Percentiles rank a stretch among this genome's conserved stretches.
These are phyloP conservation scores for Epinephelus cyanopodus DNA, from an alignment of 2,113 vertebrate genomes.

Conservation along the genomic window DNA sequence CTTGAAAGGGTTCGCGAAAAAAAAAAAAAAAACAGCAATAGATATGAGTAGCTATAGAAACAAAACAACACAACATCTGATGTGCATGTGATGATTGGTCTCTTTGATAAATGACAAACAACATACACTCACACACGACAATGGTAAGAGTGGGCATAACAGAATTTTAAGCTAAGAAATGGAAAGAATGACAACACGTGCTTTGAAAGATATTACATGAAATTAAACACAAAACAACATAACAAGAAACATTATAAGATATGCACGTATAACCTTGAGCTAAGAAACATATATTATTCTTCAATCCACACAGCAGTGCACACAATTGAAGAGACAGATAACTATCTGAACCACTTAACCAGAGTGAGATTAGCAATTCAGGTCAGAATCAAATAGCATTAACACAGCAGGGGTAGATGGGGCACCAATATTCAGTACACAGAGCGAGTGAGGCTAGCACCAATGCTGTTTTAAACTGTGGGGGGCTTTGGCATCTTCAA, in stretches of 20 bases:
- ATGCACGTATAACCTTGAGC: too few species aligned
- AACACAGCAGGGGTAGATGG: conserved; percentile 39
- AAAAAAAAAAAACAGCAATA: too few species aligned
- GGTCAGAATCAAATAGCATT: conserved; percentile 53
- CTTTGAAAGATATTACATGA: neutral
- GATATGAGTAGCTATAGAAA: conserved; percentile 44
- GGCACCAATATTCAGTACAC: conserved; percentile 18
- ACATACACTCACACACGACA: neutral
- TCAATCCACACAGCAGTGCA: neutral
- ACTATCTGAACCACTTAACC: conserved; percentile 23
- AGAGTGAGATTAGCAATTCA: conserved; percentile 41
- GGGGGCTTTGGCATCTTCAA: neutral
- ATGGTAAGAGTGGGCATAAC: neutral
- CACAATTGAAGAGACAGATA: conserved; percentile 2
- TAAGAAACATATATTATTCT: neutral
- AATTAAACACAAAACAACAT: neutral
- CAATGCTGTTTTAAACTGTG: neutral
- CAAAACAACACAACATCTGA: conserved; percentile 52
- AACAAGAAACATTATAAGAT: neutral
- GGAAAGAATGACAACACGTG: conserved; percentile 6
- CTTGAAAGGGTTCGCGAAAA: conserved; percentile 19
- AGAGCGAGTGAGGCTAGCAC: neutral
- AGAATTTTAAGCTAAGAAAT: neutral
- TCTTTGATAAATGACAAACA: conserved; percentile 24
- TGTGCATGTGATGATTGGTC: conserved; percentile 30